Conservation (phyloP, 2,113 vertebrate genomes). For the Amia ocellicauda region DNA sequence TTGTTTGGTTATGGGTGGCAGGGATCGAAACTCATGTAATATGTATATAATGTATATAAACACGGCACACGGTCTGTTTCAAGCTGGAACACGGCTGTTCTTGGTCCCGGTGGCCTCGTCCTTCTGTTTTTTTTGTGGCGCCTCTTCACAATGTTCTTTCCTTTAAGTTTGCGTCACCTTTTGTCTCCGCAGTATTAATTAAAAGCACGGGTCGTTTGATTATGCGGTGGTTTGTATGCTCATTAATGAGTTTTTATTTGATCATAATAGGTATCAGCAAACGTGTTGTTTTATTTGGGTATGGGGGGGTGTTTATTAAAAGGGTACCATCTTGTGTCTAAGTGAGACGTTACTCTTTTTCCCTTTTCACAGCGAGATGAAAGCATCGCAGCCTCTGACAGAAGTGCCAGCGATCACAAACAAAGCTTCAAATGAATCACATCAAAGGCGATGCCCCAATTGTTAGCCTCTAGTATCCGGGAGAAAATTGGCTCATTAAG, state of each 20-base stretch:
- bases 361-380: conserved; percentile 73
- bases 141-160: conserved; percentile 31
- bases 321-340: conserved; percentile 54
- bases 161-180: conserved; percentile 73
- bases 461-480: conserved; percentile 71
- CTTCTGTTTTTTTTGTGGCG: not conserved
- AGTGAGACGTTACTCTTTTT: conserved; percentile 50
- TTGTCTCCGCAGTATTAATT: conserved; percentile 73
- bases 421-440: conserved; percentile 74
- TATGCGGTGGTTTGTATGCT: conserved; percentile 51
- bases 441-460: conserved; percentile 77
- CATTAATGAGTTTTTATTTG: conserved; percentile 74
- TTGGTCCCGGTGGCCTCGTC: conserved; percentile 28
- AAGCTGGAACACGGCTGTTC: conserved; percentile 35
- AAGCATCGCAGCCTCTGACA: conserved; percentile 67
- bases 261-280: conserved; percentile 65
- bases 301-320: conserved; percentile 49
- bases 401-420: conserved; percentile 71
- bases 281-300: conserved; percentile 49
- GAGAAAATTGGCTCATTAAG: conserved; percentile 82
- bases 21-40: too few species aligned
- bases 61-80: too few species aligned
- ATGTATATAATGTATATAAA: too few species aligned
- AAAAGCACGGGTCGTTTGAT: conserved; percentile 54
- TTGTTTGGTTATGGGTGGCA: too few species aligned